Evolutionary conservation across 2,797 vertebrate genomes (phyloP).

Genomic region (Prionace glauca): DNA sequence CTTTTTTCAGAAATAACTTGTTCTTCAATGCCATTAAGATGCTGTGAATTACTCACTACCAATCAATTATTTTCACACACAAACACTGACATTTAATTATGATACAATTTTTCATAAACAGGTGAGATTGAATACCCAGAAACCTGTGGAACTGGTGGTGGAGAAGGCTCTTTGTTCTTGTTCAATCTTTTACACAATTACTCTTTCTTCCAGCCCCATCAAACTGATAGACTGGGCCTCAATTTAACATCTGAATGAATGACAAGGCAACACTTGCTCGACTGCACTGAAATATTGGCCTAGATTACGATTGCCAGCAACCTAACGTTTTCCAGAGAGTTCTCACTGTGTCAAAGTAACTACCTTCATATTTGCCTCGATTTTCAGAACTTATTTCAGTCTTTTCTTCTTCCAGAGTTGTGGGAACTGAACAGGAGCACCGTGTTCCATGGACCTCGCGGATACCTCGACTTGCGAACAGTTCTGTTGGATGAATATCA

Average conservation of each 20-base stretch:
- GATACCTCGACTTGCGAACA: constrained; percentile 71
- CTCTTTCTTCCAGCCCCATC: no score
- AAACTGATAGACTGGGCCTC: no score
- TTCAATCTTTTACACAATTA: neutral
- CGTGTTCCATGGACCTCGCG: constrained; percentile 74
- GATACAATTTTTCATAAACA: no score
- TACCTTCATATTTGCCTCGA: neutral
- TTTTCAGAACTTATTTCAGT: neutral
- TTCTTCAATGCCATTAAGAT: neutral
- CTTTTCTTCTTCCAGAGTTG: constrained; percentile 70
- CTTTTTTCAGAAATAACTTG: neutral
- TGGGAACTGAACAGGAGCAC: constrained; percentile 88
- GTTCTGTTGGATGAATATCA: constrained; percentile 90
- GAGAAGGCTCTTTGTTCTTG: neutral
- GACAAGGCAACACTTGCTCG: neutral
- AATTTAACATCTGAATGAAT: neutral
- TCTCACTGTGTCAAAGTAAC: neutral
- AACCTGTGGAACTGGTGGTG: neutral
- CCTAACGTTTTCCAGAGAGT: neutral
- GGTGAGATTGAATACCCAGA: neutral
- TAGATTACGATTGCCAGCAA: neutral
- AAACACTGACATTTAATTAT: neutral
- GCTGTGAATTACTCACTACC: no score
- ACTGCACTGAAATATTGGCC: neutral
- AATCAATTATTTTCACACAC: no score